Evolutionary conservation across 2,888 invertebrate species (phyloP), one percentile per base, ranked within the genome.

Genomic region (Allolobophora icterica): DNA sequence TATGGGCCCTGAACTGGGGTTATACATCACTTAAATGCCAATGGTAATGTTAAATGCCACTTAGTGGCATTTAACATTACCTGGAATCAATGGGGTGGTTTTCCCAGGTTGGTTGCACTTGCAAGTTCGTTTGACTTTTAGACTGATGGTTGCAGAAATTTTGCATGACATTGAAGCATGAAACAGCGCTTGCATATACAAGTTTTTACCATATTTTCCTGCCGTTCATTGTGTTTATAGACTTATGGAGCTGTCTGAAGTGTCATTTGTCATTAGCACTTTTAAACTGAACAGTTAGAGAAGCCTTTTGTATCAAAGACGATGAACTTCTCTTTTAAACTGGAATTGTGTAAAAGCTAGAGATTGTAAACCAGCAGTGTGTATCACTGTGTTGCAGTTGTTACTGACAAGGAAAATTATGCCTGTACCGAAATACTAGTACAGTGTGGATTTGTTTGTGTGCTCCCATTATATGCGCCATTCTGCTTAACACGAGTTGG

Each of bases 141-240:
- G 71, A n/a, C 71, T 71, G 13, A 71, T n/a, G 6, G 30, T 71
- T 71, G 71, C 11, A n/a, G 1, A 0, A n/a, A n/a, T 71, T 71
- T 71, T 71, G 71, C 71, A 71, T 71, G 71, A 71, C 24, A 52
- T 24, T 71, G 71, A n/a, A 71, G n/a, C n/a, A n/a, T 71, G 71
- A n/a, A 30, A 71, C n/a, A 52, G 24, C 52, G 8, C 1, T 17
- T 30, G 4, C n/a, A n/a, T 71, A 71, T 71, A n/a, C n/a, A 30
- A 71, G n/a, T n/a, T 71, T 71, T n/a, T 30, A n/a, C 30, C 71
- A 11, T n/a, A 30, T 71, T 71, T n/a, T 71, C 11, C 30, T 71
- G 71, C 71, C 17, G n/a, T 71, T 71, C 71, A n/a, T n/a, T 71
- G 71, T n/a, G 71, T 71, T n/a, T n/a, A n/a, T 71, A 71, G 71